Evolutionary conservation across 2,797 vertebrate genomes (phyloP), one percentile per base, ranked within the genome.

Genomic region (Microcaecilia unicolor): DNA sequence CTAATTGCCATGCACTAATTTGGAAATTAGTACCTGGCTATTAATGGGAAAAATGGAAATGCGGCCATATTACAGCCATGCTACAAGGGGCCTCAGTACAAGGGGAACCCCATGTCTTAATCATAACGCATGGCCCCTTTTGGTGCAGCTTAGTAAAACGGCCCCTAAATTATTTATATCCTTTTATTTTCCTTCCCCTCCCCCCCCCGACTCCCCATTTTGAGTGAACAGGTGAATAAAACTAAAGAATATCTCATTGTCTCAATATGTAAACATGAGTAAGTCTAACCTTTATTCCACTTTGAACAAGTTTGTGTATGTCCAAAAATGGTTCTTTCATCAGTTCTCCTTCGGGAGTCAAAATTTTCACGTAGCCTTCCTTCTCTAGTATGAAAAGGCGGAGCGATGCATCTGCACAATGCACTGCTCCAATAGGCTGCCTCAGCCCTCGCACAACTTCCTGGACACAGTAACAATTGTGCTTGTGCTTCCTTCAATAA

Each of bases 401-500:
- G 44, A 91, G 92, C 7, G 96, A 98, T 64, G 91, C 90, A 36
- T 99, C 96, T 27, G 91, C 92, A 38, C 90, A 90, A 28, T 97
- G 86, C 28, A 93, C 74, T 40, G 89, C 85, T n/a, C 86, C 83
- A 31, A 92, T 78, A 6, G 96, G 92, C 79, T 93, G 93, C 46
- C 86, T 81, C 25, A 99, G 76, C 50, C 92, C 92, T 47, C 86
- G 90, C 62, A 93, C 80, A 63, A 97, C 79, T 74, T 98, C 93
- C 66, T 94, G 90, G 54, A 88, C 76, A 57, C 96, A 98, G 84
- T 93, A 97, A 84, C 94, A 98, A 80, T 87, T 97, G 85, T 95
- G 93, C 77, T 97, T 98, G 81, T 94, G 92, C 74, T 97, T 98
- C 83, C 95, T 99, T n/a, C n/a, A n/a, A n/a, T n/a, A 13, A n/a